Percentiles rank a stretch among this genome's conserved stretches.
phyloP scores from a whole-genome alignment of 2,888 invertebrate genomes.

The Ophion ventricosus region DNA sequence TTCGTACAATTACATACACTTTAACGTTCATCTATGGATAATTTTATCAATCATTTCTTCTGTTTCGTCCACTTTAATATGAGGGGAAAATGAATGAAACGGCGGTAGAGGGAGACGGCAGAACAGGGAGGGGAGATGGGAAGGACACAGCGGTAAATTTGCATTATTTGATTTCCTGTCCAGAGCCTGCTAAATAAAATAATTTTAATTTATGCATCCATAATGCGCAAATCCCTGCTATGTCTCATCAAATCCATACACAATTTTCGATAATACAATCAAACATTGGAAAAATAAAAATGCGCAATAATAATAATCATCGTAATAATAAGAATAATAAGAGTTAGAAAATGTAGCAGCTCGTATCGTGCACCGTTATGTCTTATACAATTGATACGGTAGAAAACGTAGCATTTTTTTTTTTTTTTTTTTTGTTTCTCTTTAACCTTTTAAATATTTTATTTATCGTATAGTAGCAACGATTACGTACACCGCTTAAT shows the following conservation, averaged over 20 bases:
- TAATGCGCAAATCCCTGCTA: constrained; percentile 11
- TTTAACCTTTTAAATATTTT: not conserved
- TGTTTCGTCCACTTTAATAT: constrained; percentile 16
- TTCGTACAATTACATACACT: constrained; percentile 58
- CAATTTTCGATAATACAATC: constrained; percentile 19
- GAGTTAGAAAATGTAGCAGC: constrained; percentile 14
- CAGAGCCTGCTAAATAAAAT: constrained; percentile 14
- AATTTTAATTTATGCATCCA: not conserved
- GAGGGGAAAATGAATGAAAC: no score
- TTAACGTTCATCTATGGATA: constrained; percentile 52
- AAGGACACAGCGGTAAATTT: constrained; percentile 12
- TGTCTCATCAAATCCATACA: constrained; percentile 13
- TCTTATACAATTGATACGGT: constrained; percentile 18
- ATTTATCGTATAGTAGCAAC: not conserved
- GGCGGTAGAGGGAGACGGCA: no score
- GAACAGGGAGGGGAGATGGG: not conserved
- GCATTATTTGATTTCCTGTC: constrained; percentile 39
- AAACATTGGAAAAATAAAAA: constrained; percentile 50
- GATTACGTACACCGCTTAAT: constrained; percentile 3
- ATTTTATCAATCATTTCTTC: constrained; percentile 60
- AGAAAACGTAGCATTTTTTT: constrained; percentile 24
- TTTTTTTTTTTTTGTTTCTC: constrained; percentile 4
- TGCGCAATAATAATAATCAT: constrained; percentile 36
- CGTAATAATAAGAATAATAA: constrained; percentile 39
- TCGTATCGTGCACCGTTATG: constrained; percentile 1